Evolutionary conservation across 2,888 invertebrate species (phyloP), one percentile per base, ranked within the genome.

Genomic region (Leucozona laternaria): DNA sequence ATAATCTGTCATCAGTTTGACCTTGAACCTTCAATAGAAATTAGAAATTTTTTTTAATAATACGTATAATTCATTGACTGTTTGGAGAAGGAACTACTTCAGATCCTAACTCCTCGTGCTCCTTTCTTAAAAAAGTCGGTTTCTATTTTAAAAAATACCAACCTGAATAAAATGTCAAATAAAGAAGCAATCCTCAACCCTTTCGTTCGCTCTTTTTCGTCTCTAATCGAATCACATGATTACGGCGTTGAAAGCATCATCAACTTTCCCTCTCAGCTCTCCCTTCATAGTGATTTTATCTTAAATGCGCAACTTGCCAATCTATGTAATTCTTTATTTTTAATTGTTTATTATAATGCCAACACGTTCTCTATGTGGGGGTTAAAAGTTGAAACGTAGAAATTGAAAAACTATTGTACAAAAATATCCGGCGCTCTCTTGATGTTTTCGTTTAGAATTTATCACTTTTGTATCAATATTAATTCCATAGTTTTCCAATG

Each of bases 361-460:
- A 76, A 78, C 68, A 68, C 73, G 25, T 28, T 79, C 25, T 15
- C 8, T 57, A 34, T 43, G 34, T 76, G 64, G 22, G 34, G 17
- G 20, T 28, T 31, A 8, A 31, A 64, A 31, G 4, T n/a, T 64
- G 20, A n/a, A 31, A 31, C 31, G 31, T 31, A 31, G 31, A 31
- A 20, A 45, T 31, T 13, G 25, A 34, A 40, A 11, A 62, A 11
- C 20, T 2, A 22, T 31, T 25, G 8, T 64, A 31, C 31, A 22
- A 25, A 71, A 66, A 72, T 66, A 64, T 22, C 11, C 43, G 72
- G 53, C 68, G 50, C 58, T 43, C 40, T 48, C 20, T 37, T 62
- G 45, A 31, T 43, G 66, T 20, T 13, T 31, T 37, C 10, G 25
- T 20, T 50, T 40, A 7, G 28, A 50, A 62, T 62, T 50, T 31